Percentiles rank a stretch among this genome's conserved stretches.
Conservation (phyloP, 2,797 vertebrate genomes). For the Tokudaia tokunoshimensis region DNA sequence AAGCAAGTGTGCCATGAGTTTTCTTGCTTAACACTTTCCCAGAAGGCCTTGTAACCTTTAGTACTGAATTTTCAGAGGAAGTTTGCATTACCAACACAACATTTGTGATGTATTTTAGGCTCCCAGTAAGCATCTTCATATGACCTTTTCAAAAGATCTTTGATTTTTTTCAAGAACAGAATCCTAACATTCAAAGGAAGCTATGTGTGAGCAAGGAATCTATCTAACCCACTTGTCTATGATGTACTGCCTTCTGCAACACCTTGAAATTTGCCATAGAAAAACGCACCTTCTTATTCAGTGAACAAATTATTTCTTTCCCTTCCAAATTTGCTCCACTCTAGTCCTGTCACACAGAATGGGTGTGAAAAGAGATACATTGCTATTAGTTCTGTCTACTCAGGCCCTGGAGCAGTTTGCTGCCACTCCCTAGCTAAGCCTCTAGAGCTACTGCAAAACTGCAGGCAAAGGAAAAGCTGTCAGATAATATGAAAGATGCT, state of each 20-base stretch:
- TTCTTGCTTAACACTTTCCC: neutral
- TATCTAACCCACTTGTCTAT: neutral
- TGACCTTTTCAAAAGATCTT: constrained; percentile 35
- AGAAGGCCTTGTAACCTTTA: neutral
- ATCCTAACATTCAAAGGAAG: neutral
- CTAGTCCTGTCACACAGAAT: too few relatives aligned
- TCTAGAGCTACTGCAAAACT: neutral
- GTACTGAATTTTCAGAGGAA: neutral
- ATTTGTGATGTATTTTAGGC: neutral
- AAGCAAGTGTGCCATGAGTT: neutral
- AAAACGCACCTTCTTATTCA: neutral
- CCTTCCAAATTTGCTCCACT: too few relatives aligned
- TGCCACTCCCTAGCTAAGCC: neutral
- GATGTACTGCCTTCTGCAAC: neutral
- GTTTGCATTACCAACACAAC: neutral
- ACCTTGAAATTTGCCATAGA: neutral
- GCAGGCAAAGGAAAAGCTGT: neutral
- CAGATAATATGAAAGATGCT: neutral
- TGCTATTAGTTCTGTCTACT: too few relatives aligned
- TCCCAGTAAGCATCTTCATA: neutral
- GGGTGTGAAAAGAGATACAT: neutral
- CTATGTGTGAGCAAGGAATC: neutral
- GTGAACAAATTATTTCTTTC: neutral
- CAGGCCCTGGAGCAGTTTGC: neutral
- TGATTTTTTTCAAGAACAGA: neutral